These are phyloP conservation scores for Phymatocera aterrima DNA, from an alignment of 2,888 invertebrate genomes.

Conservation along the genomic window DNA sequence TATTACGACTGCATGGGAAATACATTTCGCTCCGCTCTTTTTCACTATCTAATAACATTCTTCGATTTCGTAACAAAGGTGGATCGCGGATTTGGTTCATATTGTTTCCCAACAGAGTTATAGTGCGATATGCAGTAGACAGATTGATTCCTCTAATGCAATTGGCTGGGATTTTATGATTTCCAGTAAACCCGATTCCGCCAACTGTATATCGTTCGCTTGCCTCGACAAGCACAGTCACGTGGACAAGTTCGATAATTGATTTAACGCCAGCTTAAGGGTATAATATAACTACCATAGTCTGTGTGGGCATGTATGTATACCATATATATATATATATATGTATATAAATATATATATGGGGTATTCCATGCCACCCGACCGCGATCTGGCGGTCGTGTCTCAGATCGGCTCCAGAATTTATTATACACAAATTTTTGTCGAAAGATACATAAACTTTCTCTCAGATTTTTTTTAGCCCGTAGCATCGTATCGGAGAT, in stretches of 20 bases:
- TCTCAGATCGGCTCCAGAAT: no score
- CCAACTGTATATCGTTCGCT: constrained; percentile 7
- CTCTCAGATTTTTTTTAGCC: no score
- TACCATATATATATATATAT: no score
- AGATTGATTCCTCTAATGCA: constrained; percentile 31
- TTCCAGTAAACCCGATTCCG: not conserved
- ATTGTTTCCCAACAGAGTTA: constrained; percentile 6
- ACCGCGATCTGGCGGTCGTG: no score
- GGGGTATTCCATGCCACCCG: no score
- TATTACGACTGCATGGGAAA: not conserved
- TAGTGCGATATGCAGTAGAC: not conserved
- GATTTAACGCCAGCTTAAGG: constrained; percentile 70
- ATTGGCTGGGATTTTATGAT: constrained; percentile 40
- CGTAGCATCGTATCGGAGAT: no score
- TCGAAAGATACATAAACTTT: no score
- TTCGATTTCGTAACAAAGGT: not conserved
- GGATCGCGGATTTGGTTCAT: constrained; percentile 21
- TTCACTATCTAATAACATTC: constrained; percentile 1
- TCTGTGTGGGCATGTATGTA: not conserved
- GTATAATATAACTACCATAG: constrained; percentile 59
- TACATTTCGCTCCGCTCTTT: not conserved
- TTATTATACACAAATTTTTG: no score
- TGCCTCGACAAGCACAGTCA: constrained; percentile 14
- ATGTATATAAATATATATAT: no score
- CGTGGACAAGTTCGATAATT: constrained; percentile 66